These are phyloP conservation scores for Phrynocephalus guinanensis DNA, from an alignment of 2,797 vertebrate species.

Conservation along the genomic window DNA sequence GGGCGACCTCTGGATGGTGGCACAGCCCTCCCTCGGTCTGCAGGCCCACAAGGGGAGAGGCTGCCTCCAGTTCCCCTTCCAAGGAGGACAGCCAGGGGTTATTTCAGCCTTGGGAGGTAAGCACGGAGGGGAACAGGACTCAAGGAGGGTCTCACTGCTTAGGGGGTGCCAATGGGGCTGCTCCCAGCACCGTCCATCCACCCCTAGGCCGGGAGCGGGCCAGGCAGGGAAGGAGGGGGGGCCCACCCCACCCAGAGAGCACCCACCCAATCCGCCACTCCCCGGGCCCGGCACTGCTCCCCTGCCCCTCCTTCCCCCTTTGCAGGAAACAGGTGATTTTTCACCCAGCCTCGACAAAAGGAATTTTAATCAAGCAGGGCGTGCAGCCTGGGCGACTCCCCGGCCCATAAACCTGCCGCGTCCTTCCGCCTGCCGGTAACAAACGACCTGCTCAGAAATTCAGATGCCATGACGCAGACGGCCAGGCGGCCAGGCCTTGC, in stretches of 20 bases:
- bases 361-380: slow-evolving; percentile 75
- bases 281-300: accelerated
- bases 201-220: too few relatives aligned
- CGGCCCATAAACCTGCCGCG: slow-evolving; percentile 72
- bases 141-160: too few relatives aligned
- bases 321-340: slow-evolving; percentile 70
- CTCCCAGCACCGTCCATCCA: background rate
- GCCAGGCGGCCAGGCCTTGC: slow-evolving; percentile 60
- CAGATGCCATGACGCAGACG: slow-evolving; percentile 55
- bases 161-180: too few relatives aligned
- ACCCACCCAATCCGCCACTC: too few relatives aligned
- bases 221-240: background rate
- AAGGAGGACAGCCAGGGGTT: too few relatives aligned
- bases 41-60: too few relatives aligned
- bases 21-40: too few relatives aligned
- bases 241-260: background rate
- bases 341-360: slow-evolving; percentile 68
- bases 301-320: slow-evolving; percentile 21
- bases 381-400: slow-evolving; percentile 65
- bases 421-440: slow-evolving; percentile 63
- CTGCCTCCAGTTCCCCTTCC: too few relatives aligned
- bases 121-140: too few relatives aligned
- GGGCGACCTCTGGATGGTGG: too few relatives aligned
- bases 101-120: too few relatives aligned
- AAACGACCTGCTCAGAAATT: slow-evolving; percentile 76